phyloP scores from a whole-genome alignment of 2,113 vertebrate genomes.

The Pomatorhinus ruficollis region DNA sequence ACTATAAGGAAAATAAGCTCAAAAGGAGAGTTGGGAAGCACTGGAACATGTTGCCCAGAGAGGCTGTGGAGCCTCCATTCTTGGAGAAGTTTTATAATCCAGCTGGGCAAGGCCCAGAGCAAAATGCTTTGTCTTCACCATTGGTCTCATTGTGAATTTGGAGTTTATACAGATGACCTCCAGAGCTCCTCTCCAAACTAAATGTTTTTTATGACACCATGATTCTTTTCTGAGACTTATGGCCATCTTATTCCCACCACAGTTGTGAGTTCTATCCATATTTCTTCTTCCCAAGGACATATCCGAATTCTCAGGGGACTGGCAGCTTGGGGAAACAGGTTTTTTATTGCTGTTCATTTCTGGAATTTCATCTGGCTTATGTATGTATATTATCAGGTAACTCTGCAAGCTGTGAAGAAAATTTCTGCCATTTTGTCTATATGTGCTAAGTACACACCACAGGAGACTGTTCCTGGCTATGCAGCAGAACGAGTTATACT shows the following conservation, averaged over 20 bases:
- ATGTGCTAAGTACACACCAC: neutral
- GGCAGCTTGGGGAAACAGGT: neutral
- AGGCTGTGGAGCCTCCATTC: neutral
- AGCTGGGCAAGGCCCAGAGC: neutral
- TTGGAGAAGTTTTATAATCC: neutral
- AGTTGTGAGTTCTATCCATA: neutral
- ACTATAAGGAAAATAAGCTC: neutral
- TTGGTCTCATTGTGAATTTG: neutral
- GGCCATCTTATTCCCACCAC: neutral
- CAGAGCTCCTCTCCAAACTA: neutral
- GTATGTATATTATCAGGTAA: neutral
- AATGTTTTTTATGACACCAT: neutral
- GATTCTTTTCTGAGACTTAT: neutral
- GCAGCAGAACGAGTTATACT: neutral
- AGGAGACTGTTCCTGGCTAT: neutral
- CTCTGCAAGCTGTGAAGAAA: neutral
- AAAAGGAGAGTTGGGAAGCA: neutral
- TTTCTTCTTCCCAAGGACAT: neutral
- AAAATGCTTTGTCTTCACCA: neutral
- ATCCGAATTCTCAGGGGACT: neutral
- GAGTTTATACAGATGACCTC: fast-evolving
- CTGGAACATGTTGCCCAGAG: neutral
- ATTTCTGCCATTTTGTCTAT: neutral
- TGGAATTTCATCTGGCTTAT: neutral
- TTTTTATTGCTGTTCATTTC: neutral